phyloP scores from a whole-genome alignment of 2,797 vertebrate genomes.

The Carduelis carduelis region DNA sequence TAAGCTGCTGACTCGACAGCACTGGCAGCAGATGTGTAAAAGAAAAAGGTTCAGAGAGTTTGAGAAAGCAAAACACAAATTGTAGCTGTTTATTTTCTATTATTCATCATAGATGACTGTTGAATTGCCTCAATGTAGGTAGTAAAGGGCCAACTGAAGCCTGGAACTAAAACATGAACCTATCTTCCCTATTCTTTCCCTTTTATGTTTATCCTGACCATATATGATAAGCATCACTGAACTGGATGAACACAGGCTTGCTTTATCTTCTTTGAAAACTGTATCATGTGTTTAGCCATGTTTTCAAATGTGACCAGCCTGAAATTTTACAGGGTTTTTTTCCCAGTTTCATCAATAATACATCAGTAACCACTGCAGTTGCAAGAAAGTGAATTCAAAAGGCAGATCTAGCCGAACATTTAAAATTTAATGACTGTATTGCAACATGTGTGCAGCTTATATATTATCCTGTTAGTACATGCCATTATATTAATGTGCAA shows the following conservation, averaged over 20 bases:
- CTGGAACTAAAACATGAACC: neutral
- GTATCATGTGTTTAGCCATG: neutral
- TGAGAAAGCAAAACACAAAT: neutral
- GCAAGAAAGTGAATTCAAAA: slow-evolving; percentile 49
- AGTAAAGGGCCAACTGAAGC: neutral
- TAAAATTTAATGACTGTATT: slow-evolving; percentile 2
- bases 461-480: neutral
- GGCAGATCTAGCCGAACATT: neutral
- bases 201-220: neutral
- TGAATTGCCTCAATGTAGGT: neutral
- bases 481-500: neutral
- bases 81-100: neutral
- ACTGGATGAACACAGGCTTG: neutral
- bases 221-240: neutral
- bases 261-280: neutral
- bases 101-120: neutral
- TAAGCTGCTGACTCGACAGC: slow-evolving; percentile 46
- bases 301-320: neutral
- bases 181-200: neutral
- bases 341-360: neutral
- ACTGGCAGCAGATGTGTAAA: neutral
- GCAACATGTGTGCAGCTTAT: neutral
- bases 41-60: slow-evolving; percentile 16
- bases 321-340: neutral
- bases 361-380: slow-evolving; percentile 43